Conservation (phyloP, 2,797 vertebrate species). For the Catostomus latipinnis region DNA sequence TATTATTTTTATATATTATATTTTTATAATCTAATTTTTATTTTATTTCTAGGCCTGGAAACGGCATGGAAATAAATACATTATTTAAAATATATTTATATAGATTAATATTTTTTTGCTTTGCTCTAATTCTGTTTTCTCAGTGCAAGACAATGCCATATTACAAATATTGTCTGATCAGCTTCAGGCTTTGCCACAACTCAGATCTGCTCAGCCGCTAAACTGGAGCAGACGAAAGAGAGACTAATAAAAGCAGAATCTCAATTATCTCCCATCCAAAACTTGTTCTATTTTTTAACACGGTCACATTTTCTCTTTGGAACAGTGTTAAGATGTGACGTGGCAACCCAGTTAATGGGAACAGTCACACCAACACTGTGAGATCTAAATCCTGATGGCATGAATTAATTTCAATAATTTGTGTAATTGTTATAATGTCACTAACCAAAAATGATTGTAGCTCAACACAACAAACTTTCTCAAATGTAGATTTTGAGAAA, state of each 20-base stretch:
- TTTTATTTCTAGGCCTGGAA: too few relatives aligned
- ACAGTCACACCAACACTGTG: conserved; percentile 41
- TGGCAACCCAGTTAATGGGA: conserved; percentile 73
- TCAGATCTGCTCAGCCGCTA: conserved; percentile 53
- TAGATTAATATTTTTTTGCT: too few relatives aligned
- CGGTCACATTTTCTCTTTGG: conserved; percentile 73
- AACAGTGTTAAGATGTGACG: conserved; percentile 66
- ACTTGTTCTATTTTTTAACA: conserved; percentile 74
- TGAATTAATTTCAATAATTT: background rate
- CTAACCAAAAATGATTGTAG: background rate
- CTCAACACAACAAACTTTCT: background rate
- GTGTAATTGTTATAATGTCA: conserved; percentile 11
- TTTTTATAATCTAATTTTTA: too few relatives aligned
- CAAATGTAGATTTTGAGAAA: conserved; percentile 21
- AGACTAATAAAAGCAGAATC: conserved; percentile 72
- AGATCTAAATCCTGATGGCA: background rate
- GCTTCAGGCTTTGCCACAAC: background rate
- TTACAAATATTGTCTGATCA: conserved; percentile 2
- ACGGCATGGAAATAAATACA: too few relatives aligned
- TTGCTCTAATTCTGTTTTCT: too few relatives aligned
- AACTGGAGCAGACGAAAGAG: conserved; percentile 68
- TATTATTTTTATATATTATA: too few relatives aligned
- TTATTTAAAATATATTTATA: too few relatives aligned
- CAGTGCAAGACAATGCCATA: background rate
- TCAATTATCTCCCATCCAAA: conserved; percentile 68